Conservation (phyloP, 2,888 invertebrate species). For the Rhyacophila evoluta region DNA sequence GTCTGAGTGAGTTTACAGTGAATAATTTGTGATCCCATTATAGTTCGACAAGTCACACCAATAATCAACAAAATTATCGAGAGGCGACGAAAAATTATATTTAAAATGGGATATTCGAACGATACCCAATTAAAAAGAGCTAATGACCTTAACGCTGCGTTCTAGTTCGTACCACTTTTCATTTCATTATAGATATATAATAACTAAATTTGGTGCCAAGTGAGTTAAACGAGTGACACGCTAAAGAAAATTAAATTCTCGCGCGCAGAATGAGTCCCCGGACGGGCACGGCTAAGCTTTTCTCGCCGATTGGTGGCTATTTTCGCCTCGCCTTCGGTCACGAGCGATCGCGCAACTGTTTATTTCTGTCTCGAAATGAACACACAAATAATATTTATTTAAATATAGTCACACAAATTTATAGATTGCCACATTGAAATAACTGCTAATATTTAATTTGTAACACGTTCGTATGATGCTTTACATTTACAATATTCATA, state of each 20-base stretch:
- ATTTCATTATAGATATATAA: neutral
- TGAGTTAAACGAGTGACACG: neutral
- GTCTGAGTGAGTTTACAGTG: too few relatives aligned
- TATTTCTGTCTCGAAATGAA: neutral
- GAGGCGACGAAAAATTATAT: too few relatives aligned
- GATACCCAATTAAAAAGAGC: neutral
- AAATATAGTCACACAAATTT: too few relatives aligned
- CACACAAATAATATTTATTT: too few relatives aligned
- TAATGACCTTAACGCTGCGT: neutral
- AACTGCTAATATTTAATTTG: too few relatives aligned
- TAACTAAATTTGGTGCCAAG: neutral
- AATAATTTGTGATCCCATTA: too few relatives aligned
- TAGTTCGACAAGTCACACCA: too few relatives aligned
- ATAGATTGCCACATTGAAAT: too few relatives aligned
- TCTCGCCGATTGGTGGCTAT: neutral
- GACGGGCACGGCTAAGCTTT: slow-evolving; percentile 12
- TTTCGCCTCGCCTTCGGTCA: neutral
- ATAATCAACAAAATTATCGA: too few relatives aligned
- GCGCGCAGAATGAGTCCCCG: neutral
- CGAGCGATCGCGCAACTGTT: neutral
- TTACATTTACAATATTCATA: too few relatives aligned
- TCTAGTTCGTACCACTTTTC: neutral
- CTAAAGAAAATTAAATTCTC: neutral
- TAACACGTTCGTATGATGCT: too few relatives aligned
- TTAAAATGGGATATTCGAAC: neutral